These are phyloP conservation scores for Papilio polyxenes DNA, from an alignment of 1,140 invertebrate genomes.

Conservation along the genomic window DNA sequence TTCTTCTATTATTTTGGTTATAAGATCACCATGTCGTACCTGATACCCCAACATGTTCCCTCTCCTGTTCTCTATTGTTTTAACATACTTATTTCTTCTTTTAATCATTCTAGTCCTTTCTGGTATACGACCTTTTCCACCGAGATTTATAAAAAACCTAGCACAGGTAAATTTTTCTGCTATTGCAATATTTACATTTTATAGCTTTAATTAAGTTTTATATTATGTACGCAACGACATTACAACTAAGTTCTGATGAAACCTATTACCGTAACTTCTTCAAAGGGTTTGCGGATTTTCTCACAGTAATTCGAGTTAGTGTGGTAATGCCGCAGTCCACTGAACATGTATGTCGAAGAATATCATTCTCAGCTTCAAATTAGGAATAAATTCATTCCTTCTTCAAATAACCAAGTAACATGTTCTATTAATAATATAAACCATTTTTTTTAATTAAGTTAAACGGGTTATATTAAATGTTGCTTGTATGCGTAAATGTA, in stretches of 20 bases:
- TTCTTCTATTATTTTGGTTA: no score
- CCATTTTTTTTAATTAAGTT: no score
- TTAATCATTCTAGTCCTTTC: no score
- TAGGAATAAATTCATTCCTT: not conserved
- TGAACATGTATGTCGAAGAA: not conserved
- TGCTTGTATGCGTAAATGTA: not conserved
- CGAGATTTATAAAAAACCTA: not conserved
- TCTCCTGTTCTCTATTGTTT: no score
- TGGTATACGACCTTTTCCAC: no score
- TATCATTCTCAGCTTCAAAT: not conserved
- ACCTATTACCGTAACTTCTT: constrained; percentile 5
- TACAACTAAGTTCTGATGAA: not conserved
- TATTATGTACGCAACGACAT: constrained; percentile 14
- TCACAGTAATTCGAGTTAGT: constrained; percentile 19
- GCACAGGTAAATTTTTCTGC: not conserved
- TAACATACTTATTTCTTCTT: no score
- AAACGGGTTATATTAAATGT: not conserved
- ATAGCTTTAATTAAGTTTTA: constrained; percentile 12
- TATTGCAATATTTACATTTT: not conserved
- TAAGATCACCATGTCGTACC: no score
- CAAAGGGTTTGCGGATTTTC: constrained; percentile 2
- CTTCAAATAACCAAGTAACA: not conserved
- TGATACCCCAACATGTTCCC: no score
- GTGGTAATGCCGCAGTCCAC: not conserved
- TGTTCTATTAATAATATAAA: not conserved